phyloP scores from a whole-genome alignment of 2,113 vertebrate species.

The Dasypus novemcinctus region DNA sequence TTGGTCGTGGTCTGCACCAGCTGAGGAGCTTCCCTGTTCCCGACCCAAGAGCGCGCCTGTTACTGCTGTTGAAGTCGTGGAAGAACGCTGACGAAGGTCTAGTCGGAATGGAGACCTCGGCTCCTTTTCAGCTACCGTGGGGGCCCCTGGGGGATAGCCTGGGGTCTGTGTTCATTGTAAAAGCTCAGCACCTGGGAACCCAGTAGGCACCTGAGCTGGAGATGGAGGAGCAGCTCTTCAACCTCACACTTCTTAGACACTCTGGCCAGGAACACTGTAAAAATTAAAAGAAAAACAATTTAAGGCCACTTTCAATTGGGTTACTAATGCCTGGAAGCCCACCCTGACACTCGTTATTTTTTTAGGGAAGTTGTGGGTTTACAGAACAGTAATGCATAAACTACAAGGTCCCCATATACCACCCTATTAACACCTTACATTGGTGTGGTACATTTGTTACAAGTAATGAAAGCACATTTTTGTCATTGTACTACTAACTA shows the following conservation, averaged over 20 bases:
- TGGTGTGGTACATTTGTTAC: too few species aligned
- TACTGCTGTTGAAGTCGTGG: background rate
- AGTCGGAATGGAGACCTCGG: background rate
- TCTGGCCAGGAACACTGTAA: background rate
- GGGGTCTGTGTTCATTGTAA: fast-evolving
- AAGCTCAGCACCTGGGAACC: background rate
- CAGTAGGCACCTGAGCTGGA: background rate
- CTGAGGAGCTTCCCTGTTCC: too few species aligned
- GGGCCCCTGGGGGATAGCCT: background rate
- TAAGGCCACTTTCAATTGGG: background rate
- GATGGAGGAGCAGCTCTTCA: background rate
- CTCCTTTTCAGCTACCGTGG: background rate
- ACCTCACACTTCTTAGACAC: too few species aligned
- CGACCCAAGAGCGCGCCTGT: background rate
- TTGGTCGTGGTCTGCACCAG: background rate
- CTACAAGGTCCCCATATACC: too few species aligned
- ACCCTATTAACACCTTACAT: too few species aligned
- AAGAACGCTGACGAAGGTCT: background rate
- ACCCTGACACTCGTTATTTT: background rate
- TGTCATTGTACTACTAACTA: too few species aligned
- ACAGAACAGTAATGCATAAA: too few species aligned
- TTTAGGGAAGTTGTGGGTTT: too few species aligned
- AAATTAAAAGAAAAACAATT: background rate
- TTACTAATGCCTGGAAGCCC: background rate
- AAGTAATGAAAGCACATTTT: too few species aligned